Base-by-base conservation (phyloP, 2,888 invertebrate genomes). In the Trichacis sp. region DNA sequence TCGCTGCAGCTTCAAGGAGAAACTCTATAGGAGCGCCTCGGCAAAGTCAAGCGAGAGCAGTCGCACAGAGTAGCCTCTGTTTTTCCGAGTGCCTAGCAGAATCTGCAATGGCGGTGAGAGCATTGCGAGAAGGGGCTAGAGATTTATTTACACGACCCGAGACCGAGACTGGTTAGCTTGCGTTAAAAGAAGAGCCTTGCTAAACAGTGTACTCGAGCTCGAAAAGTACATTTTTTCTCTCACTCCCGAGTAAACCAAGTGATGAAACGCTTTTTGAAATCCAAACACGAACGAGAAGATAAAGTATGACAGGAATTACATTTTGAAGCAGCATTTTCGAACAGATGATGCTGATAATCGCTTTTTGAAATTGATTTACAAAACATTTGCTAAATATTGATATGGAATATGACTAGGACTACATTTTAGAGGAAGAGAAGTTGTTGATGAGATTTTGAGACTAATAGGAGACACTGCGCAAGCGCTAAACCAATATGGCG, bases 401-500 rank as follows among this genome's bases (percentile, higher is more conserved):
- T n/a, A n/a, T n/a, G n/a, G n/a, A n/a, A n/a, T n/a, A n/a, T n/a
- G n/a, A n/a, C n/a, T n/a, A n/a, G n/a, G n/a, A n/a, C n/a, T n/a
- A n/a, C n/a, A n/a, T n/a, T n/a, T n/a, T n/a, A n/a, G n/a, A n/a
- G n/a, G n/a, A n/a, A n/a, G n/a, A n/a, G n/a, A n/a, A n/a, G n/a
- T n/a, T n/a, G n/a, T n/a, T n/a, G n/a, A n/a, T n/a, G n/a, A n/a
- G n/a, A n/a, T n/a, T n/a, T n/a, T n/a, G n/a, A n/a, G n/a, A n/a
- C n/a, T n/a, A n/a, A n/a, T n/a, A 24, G 4, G 24, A 24, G 24
- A 8, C 24, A 24, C 8, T 24, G 64, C 66, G 57, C 62, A 67
- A 67, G 24, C 24, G 67, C 61, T 56, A 62, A 62, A 67, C 64
- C 64, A 69, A 69, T 63, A 65, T 60, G 65, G 40, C 14, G 36